A percentile compares a stretch with the other conserved stretches of the same genome.
Evolutionary conservation across 2,888 invertebrate species (phyloP).

Genomic region (Junonia oenone): DNA sequence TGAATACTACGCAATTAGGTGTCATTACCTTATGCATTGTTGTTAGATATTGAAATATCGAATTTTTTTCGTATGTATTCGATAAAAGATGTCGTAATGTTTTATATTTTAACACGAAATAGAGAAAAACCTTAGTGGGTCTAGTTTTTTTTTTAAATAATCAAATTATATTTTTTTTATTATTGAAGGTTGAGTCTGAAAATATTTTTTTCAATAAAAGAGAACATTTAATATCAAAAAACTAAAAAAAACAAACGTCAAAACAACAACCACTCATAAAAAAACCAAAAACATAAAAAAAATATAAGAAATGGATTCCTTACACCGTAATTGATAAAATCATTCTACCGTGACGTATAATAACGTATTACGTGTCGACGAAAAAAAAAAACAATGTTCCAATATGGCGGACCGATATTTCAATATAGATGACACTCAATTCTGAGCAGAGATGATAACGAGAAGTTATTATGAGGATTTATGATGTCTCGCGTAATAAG

Average conservation of each 20-base stretch:
- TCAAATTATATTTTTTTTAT: too few relatives aligned
- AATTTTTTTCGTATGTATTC: too few relatives aligned
- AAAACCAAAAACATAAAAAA: neutral
- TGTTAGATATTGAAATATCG: too few relatives aligned
- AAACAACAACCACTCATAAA: neutral
- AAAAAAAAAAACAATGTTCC: conserved; percentile 18
- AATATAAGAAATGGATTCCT: conserved; percentile 3
- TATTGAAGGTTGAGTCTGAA: too few relatives aligned
- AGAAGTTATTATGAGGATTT: conserved; percentile 19
- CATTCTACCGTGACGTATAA: conserved; percentile 15
- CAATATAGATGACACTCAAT: conserved; percentile 8
- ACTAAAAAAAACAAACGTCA: neutral
- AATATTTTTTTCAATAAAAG: too few relatives aligned
- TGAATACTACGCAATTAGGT: too few relatives aligned
- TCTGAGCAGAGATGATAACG: conserved; percentile 18
- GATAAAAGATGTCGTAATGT: too few relatives aligned
- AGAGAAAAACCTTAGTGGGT: too few relatives aligned
- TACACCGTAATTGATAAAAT: conserved; percentile 15
- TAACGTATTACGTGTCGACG: conserved; percentile 19
- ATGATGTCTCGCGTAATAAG: too few relatives aligned
- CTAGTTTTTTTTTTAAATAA: too few relatives aligned
- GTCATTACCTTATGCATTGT: too few relatives aligned
- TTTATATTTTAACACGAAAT: too few relatives aligned
- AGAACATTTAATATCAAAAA: neutral
- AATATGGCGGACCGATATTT: conserved; percentile 20